Evolutionary conservation across 2,113 vertebrate genomes (phyloP), one percentile per base, ranked within the genome.

Genomic region (Cathartes aura): DNA sequence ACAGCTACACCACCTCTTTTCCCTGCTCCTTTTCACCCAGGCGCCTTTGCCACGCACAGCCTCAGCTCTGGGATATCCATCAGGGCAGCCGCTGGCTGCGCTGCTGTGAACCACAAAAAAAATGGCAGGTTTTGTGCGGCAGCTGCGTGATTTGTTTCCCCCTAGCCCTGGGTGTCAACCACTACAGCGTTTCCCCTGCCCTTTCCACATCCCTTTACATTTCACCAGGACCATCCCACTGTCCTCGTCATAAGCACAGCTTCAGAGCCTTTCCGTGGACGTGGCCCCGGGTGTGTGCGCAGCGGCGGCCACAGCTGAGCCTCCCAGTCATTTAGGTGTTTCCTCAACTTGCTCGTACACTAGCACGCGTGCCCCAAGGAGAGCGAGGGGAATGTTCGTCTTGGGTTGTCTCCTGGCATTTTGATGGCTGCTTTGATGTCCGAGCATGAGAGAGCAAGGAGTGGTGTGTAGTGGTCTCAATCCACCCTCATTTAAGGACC

Each of bases 301-400:
- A 20, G 38, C 4, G 1, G 22, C 48, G 60, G 45, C n/a, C 29
- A 7, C 40, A 64, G 63, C 32, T 52, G 10, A 82, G 15, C 9
- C 32, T 47, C 20, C 8, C 17, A 15, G 6, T 47, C 20, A 5
- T 43, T 59, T 43, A 15, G 8, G 15, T 47, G 47, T 43, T 72
- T 79, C 48, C 40, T 48, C 2, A 0, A 16, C 40, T 45, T 75
- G 45, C 26, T 55, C 0, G 1, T 53, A 12, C 1, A 4, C 18
- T 26, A 70, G n/a, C 1, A 0, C n/a, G 22, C 5, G 7, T 9
- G 42, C 6, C 52, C 38, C 58, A 24, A 7, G 42, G 38, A 55
- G 16, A 58, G 42, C 3, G 0, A 15, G 5, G 15, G 7, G 3
- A 26, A 5, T 0, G 0, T 66, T 72, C 4, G 8, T 14, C 23